Evolutionary conservation across 1,140 invertebrate genomes (phyloP), one percentile per base, ranked within the genome.

Genomic region (Gonatopus flavifemur): DNA sequence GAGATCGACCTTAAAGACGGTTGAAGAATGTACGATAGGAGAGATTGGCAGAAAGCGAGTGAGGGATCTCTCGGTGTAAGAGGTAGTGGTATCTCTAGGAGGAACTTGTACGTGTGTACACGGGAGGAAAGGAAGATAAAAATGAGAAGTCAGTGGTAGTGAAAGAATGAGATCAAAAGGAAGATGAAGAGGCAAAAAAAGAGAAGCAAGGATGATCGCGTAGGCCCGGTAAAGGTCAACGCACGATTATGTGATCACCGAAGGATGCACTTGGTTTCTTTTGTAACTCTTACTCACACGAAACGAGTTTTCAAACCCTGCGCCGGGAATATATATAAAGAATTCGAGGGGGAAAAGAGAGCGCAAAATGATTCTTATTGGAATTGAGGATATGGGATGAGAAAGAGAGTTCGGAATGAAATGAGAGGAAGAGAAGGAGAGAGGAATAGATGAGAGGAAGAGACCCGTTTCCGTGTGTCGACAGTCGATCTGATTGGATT

Each of bases 161-260:
- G n/a, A n/a, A 32, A 25, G 16, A 16, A 1, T 8, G 5, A 3
- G 16, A 2, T 2, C 2, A 31, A 13, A n/a, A 30, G 2, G n/a
- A 31, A n/a, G 18, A 13, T 12, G 3, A 13, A 30, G 19, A 12
- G n/a, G 19, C 16, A 5, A 13, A 20, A 16, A 18, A 53, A 13
- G 31, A 49, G 24, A 25, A 16, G 30, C 49, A 46, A 40, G 12
- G 25, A 16, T 3, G 19, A 22, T 22, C 32, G 36, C 45, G 45
- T 40, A 41, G 32, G 44, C 42, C 31, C 30, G 43, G 31, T 43
- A 30, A 62, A 67, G 72, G 72, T 74, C 67, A 74, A 74, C 62
- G 70, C 63, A 74, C 72, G 72, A 74, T 74, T 74, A 74, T 74
- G 69, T 70, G 72, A 74, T 74, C 72, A 72, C 64, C 67, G 58